Percentiles rank a stretch among this genome's conserved stretches.
Conservation (phyloP, 2,888 invertebrate genomes). For the Apamea monoglypha region DNA sequence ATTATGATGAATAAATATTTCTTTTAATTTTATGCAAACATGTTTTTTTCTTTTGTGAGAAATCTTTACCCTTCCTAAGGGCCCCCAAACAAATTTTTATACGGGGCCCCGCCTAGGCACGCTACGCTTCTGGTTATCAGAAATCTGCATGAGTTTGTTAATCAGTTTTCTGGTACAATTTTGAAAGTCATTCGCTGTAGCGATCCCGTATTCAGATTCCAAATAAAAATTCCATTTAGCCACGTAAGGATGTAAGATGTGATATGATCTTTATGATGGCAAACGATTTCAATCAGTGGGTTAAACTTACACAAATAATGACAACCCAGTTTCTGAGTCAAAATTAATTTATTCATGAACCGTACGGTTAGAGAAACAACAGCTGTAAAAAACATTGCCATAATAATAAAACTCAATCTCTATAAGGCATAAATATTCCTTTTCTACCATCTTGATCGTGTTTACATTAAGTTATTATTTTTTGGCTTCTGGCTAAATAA, state of each 20-base stretch:
- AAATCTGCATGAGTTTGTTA: not conserved
- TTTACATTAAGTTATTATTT: not conserved
- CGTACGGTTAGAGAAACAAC: not conserved
- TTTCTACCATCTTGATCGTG: not conserved
- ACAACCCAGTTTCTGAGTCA: not conserved
- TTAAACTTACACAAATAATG: slow-evolving; percentile 23
- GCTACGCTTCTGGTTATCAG: no score
- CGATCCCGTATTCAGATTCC: not conserved
- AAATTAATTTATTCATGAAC: not conserved
- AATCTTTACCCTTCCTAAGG: no score
- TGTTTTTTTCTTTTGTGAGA: no score
- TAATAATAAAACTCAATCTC: slow-evolving; percentile 9
- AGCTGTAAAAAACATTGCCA: not conserved
- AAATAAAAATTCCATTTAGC: slow-evolving; percentile 32
- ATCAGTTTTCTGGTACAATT: not conserved
- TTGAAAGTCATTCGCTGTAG: slow-evolving; percentile 8
- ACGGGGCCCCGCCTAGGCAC: no score
- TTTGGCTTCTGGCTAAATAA: no score
- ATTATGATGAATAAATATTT: no score
- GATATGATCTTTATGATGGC: slow-evolving; percentile 37
- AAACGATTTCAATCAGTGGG: slow-evolving; percentile 19
- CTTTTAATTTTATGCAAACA: no score
- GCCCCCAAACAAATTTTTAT: no score
- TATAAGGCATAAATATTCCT: not conserved
- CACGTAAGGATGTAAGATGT: slow-evolving; percentile 11